These are phyloP conservation scores for Oreamnos americanus DNA, from an alignment of 2,113 vertebrate genomes.

Conservation along the genomic window DNA sequence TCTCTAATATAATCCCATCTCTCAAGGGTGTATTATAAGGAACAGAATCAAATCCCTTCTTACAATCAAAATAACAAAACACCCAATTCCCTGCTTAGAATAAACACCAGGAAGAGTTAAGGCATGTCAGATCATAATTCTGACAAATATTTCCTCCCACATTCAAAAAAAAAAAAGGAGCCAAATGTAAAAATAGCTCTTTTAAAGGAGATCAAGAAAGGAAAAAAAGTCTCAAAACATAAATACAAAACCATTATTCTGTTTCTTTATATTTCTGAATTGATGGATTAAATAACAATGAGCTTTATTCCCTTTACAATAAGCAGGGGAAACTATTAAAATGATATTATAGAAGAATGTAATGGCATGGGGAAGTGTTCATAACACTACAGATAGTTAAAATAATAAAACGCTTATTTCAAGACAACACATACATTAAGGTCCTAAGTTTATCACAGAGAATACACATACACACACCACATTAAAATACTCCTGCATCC, in stretches of 20 bases:
- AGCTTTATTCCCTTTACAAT: background rate
- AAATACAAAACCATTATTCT: background rate
- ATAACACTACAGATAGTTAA: background rate
- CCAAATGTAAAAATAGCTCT: background rate
- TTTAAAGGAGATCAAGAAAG: background rate
- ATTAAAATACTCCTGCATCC: background rate
- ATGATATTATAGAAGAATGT: background rate
- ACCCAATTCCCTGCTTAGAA: background rate
- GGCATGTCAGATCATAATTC: background rate
- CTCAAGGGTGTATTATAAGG: background rate
- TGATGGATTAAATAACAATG: background rate
- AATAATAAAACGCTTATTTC: background rate
- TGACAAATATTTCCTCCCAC: conserved; percentile 8
- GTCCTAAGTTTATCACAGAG: background rate
- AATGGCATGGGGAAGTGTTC: background rate
- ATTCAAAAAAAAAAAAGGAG: background rate
- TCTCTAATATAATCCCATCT: background rate
- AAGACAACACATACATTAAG: background rate
- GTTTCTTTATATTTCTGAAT: conserved; percentile 15
- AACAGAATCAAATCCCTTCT: background rate
- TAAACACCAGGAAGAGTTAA: background rate
- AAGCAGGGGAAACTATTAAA: background rate
- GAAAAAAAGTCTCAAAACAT: background rate
- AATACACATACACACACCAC: background rate
- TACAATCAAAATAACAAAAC: background rate